Conservation (phyloP, 2,888 invertebrate genomes). For the Opisthograptis luteolata region DNA sequence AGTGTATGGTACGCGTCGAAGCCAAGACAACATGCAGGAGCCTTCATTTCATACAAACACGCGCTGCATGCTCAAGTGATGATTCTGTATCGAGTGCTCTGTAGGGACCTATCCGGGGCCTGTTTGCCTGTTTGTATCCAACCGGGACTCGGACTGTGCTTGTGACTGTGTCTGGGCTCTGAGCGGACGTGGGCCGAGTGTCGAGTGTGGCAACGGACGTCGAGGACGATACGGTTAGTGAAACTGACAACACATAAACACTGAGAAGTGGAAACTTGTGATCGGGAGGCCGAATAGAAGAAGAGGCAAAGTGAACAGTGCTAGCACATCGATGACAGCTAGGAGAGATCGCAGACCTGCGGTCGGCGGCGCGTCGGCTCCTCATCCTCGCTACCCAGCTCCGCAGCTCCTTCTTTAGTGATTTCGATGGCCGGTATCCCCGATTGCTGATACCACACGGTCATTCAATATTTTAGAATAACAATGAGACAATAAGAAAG, state of each 20-base stretch:
- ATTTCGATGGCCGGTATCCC: conserved; percentile 88
- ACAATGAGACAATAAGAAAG: conserved; percentile 60
- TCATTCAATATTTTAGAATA: conserved; percentile 73
- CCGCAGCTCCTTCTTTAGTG: conserved; percentile 89
- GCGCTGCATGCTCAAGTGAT: conserved; percentile 77
- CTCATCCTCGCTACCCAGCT: conserved; percentile 89
- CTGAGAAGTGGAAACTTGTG: conserved; percentile 79
- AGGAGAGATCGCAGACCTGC: conserved; percentile 83
- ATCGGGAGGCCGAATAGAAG: conserved; percentile 73
- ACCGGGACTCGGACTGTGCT: conserved; percentile 23
- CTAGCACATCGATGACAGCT: conserved; percentile 82
- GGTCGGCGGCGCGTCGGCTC: conserved; percentile 73
- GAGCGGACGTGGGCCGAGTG: conserved; percentile 56
- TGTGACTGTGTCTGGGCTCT: conserved; percentile 42
- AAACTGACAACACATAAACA: conserved; percentile 80
- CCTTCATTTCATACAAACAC: conserved; percentile 74
- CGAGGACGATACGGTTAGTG: conserved; percentile 70
- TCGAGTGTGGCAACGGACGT: conserved; percentile 65
- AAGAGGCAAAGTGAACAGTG: conserved; percentile 80
- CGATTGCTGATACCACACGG: conserved; percentile 82
- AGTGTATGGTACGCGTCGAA: conserved; percentile 66
- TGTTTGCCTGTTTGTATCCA: conserved; percentile 31
- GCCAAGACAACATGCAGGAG: conserved; percentile 83
- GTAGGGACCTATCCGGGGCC: conserved; percentile 47
- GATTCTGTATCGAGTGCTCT: conserved; percentile 75